Percentiles rank a stretch among this genome's conserved stretches.
Conservation (phyloP, 2,113 vertebrate genomes). For the Lanius ludovicianus region DNA sequence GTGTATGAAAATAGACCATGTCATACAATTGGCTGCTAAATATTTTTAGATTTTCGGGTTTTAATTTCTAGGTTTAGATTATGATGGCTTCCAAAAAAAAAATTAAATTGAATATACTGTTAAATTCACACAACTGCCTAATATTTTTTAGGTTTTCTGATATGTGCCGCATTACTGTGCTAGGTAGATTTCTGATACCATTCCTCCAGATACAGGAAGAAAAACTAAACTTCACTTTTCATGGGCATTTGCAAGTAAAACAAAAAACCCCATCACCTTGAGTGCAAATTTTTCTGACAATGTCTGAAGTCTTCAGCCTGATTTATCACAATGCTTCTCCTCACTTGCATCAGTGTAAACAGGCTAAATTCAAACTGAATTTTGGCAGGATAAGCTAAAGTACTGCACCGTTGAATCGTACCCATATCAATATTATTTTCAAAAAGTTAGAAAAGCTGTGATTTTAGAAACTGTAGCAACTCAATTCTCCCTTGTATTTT, state of each 20-base stretch:
- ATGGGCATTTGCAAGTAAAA: background rate
- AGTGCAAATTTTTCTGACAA: background rate
- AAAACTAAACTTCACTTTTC: background rate
- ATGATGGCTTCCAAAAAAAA: background rate
- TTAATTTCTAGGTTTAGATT: background rate
- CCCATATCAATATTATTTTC: background rate
- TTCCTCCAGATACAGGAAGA: background rate
- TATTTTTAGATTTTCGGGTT: background rate
- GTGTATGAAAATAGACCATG: background rate
- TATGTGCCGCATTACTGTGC: background rate
- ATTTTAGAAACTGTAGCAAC: background rate
- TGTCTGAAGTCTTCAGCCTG: background rate
- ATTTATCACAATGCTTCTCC: background rate
- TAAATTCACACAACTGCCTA: background rate
- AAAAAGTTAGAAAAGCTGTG: background rate
- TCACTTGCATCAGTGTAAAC: background rate
- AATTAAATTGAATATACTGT: background rate
- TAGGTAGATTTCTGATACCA: background rate
- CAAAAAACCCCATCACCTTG: background rate
- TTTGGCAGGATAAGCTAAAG: background rate
- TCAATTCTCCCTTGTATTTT: background rate
- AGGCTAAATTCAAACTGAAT: background rate
- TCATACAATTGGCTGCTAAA: background rate
- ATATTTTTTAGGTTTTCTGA: background rate
- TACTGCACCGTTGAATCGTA: background rate